Evolutionary conservation across 92 coral and sea anemone species (phyloP).

Genomic region (Siderastrea siderea): DNA sequence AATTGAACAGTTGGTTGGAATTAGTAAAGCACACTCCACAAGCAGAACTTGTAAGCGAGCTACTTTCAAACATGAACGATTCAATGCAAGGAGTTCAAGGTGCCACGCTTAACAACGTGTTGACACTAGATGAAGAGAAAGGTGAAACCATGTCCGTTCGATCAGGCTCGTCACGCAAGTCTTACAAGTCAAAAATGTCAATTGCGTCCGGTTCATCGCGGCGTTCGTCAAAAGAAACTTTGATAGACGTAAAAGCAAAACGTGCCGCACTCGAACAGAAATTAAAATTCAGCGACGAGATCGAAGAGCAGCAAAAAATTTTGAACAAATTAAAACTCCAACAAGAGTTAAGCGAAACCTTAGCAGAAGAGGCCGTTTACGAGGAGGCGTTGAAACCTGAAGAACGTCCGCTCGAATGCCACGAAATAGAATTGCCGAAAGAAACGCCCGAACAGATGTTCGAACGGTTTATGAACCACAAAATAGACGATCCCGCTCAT

Average conservation of each 20-base stretch:
- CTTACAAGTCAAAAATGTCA: constrained; percentile 25
- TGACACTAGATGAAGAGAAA: background rate
- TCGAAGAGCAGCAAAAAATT: constrained; percentile 57
- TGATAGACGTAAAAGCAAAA: constrained; percentile 51
- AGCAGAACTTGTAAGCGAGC: background rate
- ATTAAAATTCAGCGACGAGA: constrained; percentile 45
- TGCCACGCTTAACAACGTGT: background rate
- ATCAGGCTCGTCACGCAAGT: constrained; percentile 31
- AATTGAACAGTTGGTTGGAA: constrained; percentile 19
- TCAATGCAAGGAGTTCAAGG: constrained; percentile 6
- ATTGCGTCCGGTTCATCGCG: constrained; percentile 20
- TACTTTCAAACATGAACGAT: background rate
- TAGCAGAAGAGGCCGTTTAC: constrained; percentile 65
- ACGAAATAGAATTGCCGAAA: background rate
- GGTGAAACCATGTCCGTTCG: constrained; percentile 21
- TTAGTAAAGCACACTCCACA: constrained; percentile 5
- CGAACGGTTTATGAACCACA: constrained; percentile 19
- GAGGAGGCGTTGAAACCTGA: constrained; percentile 26
- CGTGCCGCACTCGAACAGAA: constrained; percentile 53
- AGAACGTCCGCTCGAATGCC: constrained; percentile 2
- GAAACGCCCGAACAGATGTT: background rate
- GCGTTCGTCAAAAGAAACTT: constrained; percentile 56
- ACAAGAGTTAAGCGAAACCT: constrained; percentile 68
- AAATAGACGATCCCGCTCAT: background rate
- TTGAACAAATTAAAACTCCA: constrained; percentile 51